Evolutionary conservation across 2,113 vertebrate genomes (phyloP), one percentile per base, ranked within the genome.

Genomic region (Silurus asotus): DNA sequence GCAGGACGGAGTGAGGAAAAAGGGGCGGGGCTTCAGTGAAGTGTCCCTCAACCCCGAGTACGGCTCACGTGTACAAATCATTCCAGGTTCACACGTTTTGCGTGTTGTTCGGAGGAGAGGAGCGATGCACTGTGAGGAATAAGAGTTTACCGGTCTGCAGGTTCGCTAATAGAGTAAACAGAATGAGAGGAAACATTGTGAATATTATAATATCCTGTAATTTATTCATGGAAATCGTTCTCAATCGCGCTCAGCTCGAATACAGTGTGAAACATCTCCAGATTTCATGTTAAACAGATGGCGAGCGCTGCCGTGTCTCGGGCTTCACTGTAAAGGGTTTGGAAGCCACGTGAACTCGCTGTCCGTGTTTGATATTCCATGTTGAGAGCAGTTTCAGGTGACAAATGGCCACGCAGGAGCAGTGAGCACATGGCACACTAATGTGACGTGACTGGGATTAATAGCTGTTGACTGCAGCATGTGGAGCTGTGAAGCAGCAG

Each of bases 401-500:
- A 74, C 53, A 76, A 82, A 37, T 62, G 69, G 69, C 17, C 69
- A 72, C 56, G 37, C 84, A 81, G 55, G 61, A 19, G 28, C 53
- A 53, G 65, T 62, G 75, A 76, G 67, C 6, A 75, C 51, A 28
- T 55, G 48, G 86, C 59, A 58, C 56, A 53, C 84, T 87, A 86
- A 89, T 87, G 82, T 65, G 58, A 86, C 58, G 19, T 89, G 89
- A 88, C 88, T 88, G 82, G 84, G 65, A 85, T 88, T 89, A 89
- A 89, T 88, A 77, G 88, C 81, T 84, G 87, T 64, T 70, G 88
- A 90, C 85, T 84, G 59, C 74, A 65, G 61, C 88, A 85, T 87
- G 88, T 88, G 87, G 81, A 88, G 80, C 84, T 83, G 77, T 79
- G 61, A 79, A 84, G 58, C 89, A 84, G 83, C 87, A 85, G 85